Conservation (phyloP, 2,888 invertebrate genomes). For the Lamproptera curius region DNA sequence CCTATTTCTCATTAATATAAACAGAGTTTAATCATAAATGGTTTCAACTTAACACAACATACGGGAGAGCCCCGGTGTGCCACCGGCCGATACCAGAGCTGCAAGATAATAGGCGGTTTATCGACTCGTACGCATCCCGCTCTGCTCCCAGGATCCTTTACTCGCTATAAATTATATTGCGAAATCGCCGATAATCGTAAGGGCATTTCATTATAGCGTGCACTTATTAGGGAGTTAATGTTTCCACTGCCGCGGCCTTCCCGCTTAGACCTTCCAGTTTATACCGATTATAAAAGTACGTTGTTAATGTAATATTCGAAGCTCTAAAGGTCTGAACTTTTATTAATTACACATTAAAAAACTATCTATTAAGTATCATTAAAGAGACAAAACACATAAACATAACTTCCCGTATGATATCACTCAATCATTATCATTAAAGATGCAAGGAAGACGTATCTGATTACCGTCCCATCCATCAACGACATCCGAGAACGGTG, state of each 20-base stretch:
- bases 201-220: conserved; percentile 55
- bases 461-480: no score
- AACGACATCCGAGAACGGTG: no score
- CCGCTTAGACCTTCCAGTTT: conserved; percentile 1
- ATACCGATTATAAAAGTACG: no score
- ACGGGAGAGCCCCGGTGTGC: conserved; percentile 36
- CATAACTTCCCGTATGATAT: no score
- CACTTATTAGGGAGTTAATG: conserved; percentile 44
- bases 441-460: no score
- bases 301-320: no score
- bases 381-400: neutral
- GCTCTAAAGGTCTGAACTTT: no score
- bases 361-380: neutral
- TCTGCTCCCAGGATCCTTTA: conserved; percentile 42
- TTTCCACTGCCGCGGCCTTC: conserved; percentile 22
- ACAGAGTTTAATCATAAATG: no score
- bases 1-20: no score
- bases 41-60: no score
- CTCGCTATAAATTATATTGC: conserved; percentile 57
- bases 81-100: conserved; percentile 24
- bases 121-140: conserved; percentile 53
- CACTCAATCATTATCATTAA: no score
- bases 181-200: conserved; percentile 66
- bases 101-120: conserved; percentile 59
- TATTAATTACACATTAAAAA: no score